Percentiles rank a stretch among this genome's conserved stretches.
Conservation (phyloP, 2,888 invertebrate genomes). For the Epicampocera succincta region DNA sequence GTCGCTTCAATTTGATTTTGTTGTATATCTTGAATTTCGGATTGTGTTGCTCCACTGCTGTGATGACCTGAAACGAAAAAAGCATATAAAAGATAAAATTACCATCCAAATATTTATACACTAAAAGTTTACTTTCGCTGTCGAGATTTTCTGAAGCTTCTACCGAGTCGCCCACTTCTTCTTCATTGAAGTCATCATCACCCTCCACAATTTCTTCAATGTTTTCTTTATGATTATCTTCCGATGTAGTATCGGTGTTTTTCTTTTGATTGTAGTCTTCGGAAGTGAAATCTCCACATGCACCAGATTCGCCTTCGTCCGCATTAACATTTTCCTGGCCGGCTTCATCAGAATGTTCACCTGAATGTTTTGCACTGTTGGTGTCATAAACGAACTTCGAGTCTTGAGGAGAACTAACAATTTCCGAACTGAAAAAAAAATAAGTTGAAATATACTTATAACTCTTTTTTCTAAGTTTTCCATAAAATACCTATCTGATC, state of each 20-base stretch:
- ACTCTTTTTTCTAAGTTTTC: background rate
- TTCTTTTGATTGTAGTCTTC: slow-evolving; percentile 83
- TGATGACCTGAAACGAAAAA: slow-evolving; percentile 71
- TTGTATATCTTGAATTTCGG: slow-evolving; percentile 81
- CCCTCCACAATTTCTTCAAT: slow-evolving; percentile 64
- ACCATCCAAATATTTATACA: too few relatives aligned
- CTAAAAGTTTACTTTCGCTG: slow-evolving; percentile 75
- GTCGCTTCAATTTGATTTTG: slow-evolving; percentile 77
- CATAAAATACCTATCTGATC: slow-evolving; percentile 75
- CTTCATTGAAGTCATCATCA: slow-evolving; percentile 81
- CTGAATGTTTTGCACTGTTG: slow-evolving; percentile 57
- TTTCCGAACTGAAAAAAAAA: slow-evolving; percentile 39
- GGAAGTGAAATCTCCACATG: slow-evolving; percentile 84
- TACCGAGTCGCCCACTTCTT: slow-evolving; percentile 78
- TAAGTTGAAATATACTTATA: background rate
- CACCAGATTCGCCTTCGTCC: slow-evolving; percentile 74
- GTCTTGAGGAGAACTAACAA: slow-evolving; percentile 88
- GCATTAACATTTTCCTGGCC: slow-evolving; percentile 71
- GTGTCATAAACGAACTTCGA: slow-evolving; percentile 85
- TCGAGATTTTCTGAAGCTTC: slow-evolving; percentile 76
- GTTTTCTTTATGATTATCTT: slow-evolving; percentile 78
- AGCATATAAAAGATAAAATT: too few relatives aligned
- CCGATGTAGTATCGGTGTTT: slow-evolving; percentile 76
- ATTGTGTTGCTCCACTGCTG: slow-evolving; percentile 82
- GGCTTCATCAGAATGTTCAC: slow-evolving; percentile 64